These are phyloP conservation scores for Coenobita brevimanus DNA, from an alignment of 1,140 invertebrate genomes.

Conservation along the genomic window DNA sequence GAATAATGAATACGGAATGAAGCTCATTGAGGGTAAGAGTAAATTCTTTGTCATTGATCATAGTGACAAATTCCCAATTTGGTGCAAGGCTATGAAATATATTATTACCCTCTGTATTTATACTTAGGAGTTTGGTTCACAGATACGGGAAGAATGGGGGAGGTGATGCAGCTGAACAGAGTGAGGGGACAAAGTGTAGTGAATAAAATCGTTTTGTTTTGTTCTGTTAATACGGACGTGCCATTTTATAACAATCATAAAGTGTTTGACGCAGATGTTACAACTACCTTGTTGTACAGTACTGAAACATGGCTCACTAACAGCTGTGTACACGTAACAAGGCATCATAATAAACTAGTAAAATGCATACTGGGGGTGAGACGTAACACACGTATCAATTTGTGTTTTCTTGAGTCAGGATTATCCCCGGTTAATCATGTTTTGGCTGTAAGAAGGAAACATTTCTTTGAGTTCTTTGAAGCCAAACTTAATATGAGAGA, in stretches of 20 bases:
- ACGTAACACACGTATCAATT: background rate
- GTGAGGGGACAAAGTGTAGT: too few species aligned
- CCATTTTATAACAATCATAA: background rate
- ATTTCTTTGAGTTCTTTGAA: background rate
- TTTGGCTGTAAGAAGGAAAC: too few species aligned
- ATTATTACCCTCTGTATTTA: too few species aligned
- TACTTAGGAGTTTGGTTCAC: too few species aligned
- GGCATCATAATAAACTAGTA: background rate
- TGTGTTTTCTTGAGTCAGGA: slow-evolving; percentile 8
- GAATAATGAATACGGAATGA: too few species aligned
- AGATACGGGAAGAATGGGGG: background rate
- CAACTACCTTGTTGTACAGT: too few species aligned
- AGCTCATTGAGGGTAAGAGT: too few species aligned
- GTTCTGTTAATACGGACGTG: background rate
- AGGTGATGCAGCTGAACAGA: background rate
- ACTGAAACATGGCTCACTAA: too few species aligned
- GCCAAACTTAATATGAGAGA: background rate
- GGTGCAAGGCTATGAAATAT: too few species aligned
- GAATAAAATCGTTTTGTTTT: slow-evolving; percentile 1
- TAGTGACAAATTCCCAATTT: too few species aligned
- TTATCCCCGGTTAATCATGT: background rate
- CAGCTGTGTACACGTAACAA: background rate
- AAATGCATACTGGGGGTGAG: background rate
- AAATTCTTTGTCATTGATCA: too few species aligned
- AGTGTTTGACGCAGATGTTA: background rate